phyloP scores from a whole-genome alignment of 2,797 vertebrate genomes.

The Cirrhinus mrigala region DNA sequence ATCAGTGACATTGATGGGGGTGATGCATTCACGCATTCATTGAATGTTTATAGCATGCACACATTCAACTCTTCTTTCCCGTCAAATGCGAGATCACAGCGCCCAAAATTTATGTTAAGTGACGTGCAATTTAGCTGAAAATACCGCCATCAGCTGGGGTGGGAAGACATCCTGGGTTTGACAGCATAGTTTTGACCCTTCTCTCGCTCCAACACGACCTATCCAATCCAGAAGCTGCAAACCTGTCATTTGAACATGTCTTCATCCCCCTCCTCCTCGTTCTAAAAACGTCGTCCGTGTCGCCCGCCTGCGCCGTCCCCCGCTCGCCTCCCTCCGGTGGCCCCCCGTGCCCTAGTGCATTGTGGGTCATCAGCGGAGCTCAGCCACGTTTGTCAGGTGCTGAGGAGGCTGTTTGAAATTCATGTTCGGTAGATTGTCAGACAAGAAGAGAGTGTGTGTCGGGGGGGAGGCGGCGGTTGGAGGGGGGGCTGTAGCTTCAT shows the following conservation, averaged over 20 bases:
- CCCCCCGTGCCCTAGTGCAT: slow-evolving; percentile 26
- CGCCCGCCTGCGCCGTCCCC: slow-evolving; percentile 13
- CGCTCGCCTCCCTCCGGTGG: slow-evolving; percentile 20
- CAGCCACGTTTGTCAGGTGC: slow-evolving; percentile 85
- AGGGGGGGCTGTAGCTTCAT: slow-evolving; percentile 84
- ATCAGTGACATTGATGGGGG: neutral
- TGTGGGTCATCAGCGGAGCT: slow-evolving; percentile 65
- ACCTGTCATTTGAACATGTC: slow-evolving; percentile 59
- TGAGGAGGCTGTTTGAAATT: slow-evolving; percentile 89
- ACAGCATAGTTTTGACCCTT: slow-evolving; percentile 68
- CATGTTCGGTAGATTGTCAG: slow-evolving; percentile 75
- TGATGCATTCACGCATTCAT: neutral
- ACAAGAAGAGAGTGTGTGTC: slow-evolving; percentile 72
- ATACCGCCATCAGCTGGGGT: slow-evolving; percentile 13
- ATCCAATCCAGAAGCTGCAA: slow-evolving; percentile 52
- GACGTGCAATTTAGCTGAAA: slow-evolving; percentile 34
- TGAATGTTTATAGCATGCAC: neutral
- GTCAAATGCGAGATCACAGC: neutral
- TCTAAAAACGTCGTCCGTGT: slow-evolving; percentile 21
- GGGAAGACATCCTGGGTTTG: slow-evolving; percentile 68
- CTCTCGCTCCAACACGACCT: slow-evolving; percentile 63
- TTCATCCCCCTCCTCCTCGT: slow-evolving; percentile 44
- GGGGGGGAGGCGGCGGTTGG: slow-evolving; percentile 10
- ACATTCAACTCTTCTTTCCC: neutral
- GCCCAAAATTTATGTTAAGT: slow-evolving; percentile 28